Base-by-base conservation (phyloP, 2,888 invertebrate species). In the Sarcophaga rosellei region DNA sequence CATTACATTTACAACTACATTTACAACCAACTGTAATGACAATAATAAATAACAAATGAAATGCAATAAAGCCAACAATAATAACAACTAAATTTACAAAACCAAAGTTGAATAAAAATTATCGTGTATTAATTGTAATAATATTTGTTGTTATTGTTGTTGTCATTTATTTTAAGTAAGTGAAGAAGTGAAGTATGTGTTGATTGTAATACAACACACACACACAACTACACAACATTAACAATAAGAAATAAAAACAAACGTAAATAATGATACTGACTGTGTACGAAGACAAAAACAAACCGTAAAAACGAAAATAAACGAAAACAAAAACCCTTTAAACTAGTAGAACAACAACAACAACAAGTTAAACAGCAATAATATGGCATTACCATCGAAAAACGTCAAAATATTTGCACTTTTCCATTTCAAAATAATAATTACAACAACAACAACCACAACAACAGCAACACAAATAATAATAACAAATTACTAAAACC, bases 341-440 rank as follows among this genome's bases (percentile, higher is more conserved):
- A 35, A 10, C 35, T 35, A 35, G 35, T 8, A 35, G 35, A 68
- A 20, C 68, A 80, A 15, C 62, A 68, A 73, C 63, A 70, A 75
- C 75, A 75, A 66, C 17, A 76, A 65, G 1, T 35, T 35, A 35
- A 25, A 78, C 45, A 35, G 35, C 53, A 57, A 61, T 35, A 81
- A 20, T 75, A 72, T 84, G 53, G 25, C 73, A 74, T 85, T 79
- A 81, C 72, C 78, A 87, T 85, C 20, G n/a, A 17, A 73, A 91
- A 90, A 90, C 90, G 91, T 91, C 91, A 91, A 91, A 91, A 91
- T 91, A 91, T 91, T 91, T 91, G 90, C 91, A 91, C 91, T 91
- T 91, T 89, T 53, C 12, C 89, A 68, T 88, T 87, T 89, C 87
- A 84, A 88, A 88, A 89, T 88, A 87, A 77, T 83, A 85, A 87